phyloP scores from a whole-genome alignment of 2,797 vertebrate genomes.

The Bucorvus abyssinicus region DNA sequence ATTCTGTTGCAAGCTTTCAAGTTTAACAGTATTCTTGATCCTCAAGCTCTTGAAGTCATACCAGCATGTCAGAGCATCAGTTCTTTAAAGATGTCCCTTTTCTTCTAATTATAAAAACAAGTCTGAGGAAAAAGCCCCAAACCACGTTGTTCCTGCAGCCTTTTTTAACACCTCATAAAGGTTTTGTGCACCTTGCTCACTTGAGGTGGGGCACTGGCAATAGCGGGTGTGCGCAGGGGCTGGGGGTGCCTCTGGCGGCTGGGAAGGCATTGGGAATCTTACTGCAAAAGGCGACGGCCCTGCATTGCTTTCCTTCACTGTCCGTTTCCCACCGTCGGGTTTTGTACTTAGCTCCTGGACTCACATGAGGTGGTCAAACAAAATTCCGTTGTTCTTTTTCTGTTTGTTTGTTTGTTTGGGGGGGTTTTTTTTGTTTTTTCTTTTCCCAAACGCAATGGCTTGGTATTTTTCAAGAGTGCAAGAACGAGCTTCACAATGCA shows the following conservation, averaged over 20 bases:
- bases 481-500: accelerated
- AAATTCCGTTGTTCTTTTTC: no score
- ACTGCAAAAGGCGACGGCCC: background rate
- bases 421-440: background rate
- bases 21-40: background rate
- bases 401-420: no score
- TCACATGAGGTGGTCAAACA: accelerated
- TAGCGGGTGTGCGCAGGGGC: accelerated
- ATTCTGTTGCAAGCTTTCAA: background rate
- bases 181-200: background rate
- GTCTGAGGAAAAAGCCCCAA: no score
- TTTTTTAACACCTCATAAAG: background rate
- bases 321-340: no score
- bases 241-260: accelerated
- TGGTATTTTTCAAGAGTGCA: background rate
- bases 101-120: background rate
- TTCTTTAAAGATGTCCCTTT: background rate
- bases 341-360: background rate
- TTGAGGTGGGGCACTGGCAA: accelerated
- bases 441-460: accelerated
- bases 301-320: accelerated
- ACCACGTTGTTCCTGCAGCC: accelerated
- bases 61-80: background rate
- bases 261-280: accelerated
- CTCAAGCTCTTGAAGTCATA: background rate